Conservation (phyloP, 2,113 vertebrate species). For the Brienomyrus longianalis region DNA sequence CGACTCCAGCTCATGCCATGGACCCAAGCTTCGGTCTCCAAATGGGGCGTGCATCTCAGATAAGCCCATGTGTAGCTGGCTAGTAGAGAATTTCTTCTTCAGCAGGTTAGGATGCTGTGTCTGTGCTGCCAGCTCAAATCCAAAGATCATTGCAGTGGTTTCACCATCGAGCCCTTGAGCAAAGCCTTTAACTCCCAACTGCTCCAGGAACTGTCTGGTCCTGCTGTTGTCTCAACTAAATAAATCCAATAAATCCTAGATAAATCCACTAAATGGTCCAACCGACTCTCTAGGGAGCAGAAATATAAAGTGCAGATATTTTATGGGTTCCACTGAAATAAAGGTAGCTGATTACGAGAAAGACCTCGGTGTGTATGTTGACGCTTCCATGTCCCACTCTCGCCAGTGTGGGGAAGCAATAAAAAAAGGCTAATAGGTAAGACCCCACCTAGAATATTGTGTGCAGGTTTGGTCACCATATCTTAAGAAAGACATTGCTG, state of each 20-base stretch:
- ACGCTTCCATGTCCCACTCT: no score
- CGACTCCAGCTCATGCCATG: background rate
- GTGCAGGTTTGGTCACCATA: no score
- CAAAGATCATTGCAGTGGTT: background rate
- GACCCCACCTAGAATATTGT: no score
- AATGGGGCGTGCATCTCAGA: background rate
- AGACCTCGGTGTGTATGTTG: no score
- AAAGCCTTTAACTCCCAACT: background rate
- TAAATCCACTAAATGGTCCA: background rate
- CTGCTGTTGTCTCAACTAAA: background rate
- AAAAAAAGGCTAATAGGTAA: no score
- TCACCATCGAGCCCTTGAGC: background rate
- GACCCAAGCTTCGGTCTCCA: background rate
- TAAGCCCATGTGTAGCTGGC: background rate
- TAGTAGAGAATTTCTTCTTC: background rate
- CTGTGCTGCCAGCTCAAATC: background rate
- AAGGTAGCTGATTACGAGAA: no score
- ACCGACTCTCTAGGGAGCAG: background rate
- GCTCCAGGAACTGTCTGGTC: background rate
- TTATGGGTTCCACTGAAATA: no score
- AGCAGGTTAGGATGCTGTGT: background rate
- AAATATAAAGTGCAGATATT: no score
- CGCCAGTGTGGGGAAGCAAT: no score
- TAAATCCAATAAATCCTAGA: background rate
- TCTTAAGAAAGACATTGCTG: no score